Percentiles rank a stretch among this genome's conserved stretches.
Conservation (phyloP, 2,888 invertebrate species). For the Macropis europaea region DNA sequence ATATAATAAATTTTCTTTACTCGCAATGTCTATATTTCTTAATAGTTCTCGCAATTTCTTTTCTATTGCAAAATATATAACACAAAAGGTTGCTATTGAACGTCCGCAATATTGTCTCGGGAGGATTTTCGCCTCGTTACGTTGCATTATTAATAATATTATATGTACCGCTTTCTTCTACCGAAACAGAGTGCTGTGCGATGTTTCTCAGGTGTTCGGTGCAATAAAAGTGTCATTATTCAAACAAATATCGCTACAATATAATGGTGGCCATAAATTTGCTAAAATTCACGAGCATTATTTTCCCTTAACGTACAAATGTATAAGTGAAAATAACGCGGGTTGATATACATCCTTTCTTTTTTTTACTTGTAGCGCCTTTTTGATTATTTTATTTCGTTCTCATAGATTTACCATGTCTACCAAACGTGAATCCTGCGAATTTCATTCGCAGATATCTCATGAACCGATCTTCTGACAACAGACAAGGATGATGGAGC, state of each 20-base stretch:
- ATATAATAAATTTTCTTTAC: conserved; percentile 62
- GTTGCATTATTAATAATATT: background rate
- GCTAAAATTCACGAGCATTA: conserved; percentile 15
- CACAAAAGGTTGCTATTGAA: conserved; percentile 17
- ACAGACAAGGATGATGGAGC: background rate
- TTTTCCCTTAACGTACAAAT: background rate
- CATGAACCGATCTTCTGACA: conserved; percentile 3
- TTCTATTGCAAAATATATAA: conserved; percentile 39
- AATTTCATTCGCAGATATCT: conserved; percentile 16
- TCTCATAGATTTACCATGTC: no score
- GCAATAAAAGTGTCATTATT: conserved; percentile 33
- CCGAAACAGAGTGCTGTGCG: conserved; percentile 28
- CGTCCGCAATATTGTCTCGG: conserved; percentile 2
- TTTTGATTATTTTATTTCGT: background rate
- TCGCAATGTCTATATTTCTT: conserved; percentile 44
- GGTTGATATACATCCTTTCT: no score
- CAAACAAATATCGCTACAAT: conserved; percentile 1
- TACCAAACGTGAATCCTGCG: background rate
- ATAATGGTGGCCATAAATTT: conserved; percentile 18
- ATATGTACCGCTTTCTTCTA: conserved; percentile 27
- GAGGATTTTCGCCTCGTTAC: conserved; percentile 1
- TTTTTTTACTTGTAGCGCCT: no score
- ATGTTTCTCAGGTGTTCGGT: conserved; percentile 8
- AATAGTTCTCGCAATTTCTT: conserved; percentile 35
- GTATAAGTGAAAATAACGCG: conserved; percentile 39